Evolutionary conservation across 2,888 invertebrate genomes (phyloP).

Genomic region (Polyommatus icarus): DNA sequence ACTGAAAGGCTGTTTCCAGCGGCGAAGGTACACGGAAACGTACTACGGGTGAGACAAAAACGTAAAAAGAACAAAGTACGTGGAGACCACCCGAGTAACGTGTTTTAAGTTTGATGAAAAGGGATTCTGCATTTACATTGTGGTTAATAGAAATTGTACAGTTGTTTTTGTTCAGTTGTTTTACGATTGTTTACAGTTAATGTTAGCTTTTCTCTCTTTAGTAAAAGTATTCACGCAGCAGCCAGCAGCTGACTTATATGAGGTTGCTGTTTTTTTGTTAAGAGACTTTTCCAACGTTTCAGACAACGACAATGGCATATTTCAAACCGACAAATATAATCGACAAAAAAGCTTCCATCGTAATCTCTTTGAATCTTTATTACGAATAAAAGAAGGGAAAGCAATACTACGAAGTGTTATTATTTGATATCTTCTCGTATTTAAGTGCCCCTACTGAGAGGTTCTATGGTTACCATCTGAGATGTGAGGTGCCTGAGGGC

Average conservation of each 20-base stretch:
- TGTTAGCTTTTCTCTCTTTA: background rate
- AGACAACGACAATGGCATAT: background rate
- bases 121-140: background rate
- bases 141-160: background rate
- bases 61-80: constrained; percentile 58
- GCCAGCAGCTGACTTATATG: background rate
- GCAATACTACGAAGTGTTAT: background rate
- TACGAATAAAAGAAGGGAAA: background rate
- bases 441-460: background rate
- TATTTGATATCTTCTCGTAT: background rate
- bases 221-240: background rate
- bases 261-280: background rate
- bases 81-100: constrained; percentile 44
- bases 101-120: constrained; percentile 11
- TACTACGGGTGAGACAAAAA: constrained; percentile 64
- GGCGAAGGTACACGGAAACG: constrained; percentile 67
- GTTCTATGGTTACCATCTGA: background rate
- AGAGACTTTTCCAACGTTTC: background rate
- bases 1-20: constrained; percentile 66
- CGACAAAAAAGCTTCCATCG: background rate
- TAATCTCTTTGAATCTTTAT: background rate
- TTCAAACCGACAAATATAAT: background rate
- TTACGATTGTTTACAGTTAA: background rate
- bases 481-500: constrained; percentile 5
- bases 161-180: too few relatives aligned